Evolutionary conservation across 2,797 vertebrate species (phyloP).

Genomic region (Oreochromis mossambicus): DNA sequence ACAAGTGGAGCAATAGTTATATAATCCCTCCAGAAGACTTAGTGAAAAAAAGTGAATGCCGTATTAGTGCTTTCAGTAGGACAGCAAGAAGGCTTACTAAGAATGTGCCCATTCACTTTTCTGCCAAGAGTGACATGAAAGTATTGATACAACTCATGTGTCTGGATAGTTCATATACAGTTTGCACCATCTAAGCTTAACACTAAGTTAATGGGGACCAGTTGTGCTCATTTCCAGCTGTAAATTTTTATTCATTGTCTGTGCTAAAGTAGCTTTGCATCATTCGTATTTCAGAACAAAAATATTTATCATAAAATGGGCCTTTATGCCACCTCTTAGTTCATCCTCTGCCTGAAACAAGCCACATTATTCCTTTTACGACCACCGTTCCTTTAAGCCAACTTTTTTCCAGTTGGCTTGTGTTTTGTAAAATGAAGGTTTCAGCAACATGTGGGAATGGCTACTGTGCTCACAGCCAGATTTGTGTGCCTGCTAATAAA

Average conservation of each 20-base stretch:
- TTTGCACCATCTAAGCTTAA: neutral
- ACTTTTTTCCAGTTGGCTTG: neutral
- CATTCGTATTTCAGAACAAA: fast-evolving
- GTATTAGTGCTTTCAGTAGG: neutral
- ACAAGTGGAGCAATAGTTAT: neutral
- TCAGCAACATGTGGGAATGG: neutral
- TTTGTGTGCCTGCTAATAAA: neutral
- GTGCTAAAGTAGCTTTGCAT: neutral
- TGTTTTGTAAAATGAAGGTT: neutral
- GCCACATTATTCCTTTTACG: neutral
- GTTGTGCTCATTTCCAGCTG: neutral
- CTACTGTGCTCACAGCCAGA: neutral
- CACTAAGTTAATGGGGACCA: neutral
- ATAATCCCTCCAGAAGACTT: neutral
- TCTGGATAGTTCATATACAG: neutral
- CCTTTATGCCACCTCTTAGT: neutral
- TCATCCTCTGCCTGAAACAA: neutral
- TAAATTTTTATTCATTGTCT: neutral
- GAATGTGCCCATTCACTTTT: neutral
- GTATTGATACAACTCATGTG: neutral
- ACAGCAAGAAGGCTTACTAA: neutral
- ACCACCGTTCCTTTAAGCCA: neutral
- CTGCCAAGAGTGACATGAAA: neutral
- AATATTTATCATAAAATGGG: neutral
- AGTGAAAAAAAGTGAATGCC: neutral